These are phyloP conservation scores for Pristis pectinata DNA, from an alignment of 2,797 vertebrate genomes.

Conservation along the genomic window DNA sequence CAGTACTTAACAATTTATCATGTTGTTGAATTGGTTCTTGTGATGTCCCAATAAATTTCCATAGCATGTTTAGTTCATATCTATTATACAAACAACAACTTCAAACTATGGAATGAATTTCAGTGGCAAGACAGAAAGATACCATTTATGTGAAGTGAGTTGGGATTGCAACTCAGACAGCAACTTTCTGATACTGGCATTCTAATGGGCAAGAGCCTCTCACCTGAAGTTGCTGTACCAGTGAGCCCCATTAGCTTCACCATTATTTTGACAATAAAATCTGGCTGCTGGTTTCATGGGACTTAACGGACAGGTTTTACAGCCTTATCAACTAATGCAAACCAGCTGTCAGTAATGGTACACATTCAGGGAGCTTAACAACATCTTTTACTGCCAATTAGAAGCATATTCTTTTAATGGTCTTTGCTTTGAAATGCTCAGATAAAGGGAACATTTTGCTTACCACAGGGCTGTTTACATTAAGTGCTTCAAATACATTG, in stretches of 20 bases:
- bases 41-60: neutral
- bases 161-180: neutral
- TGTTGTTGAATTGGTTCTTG: neutral
- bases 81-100: neutral
- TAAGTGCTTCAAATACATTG: neutral
- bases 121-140: too few species aligned
- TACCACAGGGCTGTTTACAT: neutral
- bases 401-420: conserved; percentile 3
- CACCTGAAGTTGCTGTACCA: neutral
- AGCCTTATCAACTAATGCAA: neutral
- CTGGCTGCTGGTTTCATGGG: neutral
- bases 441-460: conserved; percentile 24
- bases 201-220: neutral
- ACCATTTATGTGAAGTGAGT: neutral
- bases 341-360: conserved; percentile 4
- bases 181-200: neutral
- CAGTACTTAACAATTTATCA: neutral
- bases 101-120: neutral
- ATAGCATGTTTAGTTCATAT: neutral
- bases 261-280: neutral
- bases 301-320: conserved; percentile 19
- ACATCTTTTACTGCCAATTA: conserved; percentile 17
- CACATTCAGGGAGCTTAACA: neutral
- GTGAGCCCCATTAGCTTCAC: neutral
- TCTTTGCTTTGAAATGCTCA: neutral